phyloP scores from a whole-genome alignment of 1,140 invertebrate genomes.

The Drosophila rufa region DNA sequence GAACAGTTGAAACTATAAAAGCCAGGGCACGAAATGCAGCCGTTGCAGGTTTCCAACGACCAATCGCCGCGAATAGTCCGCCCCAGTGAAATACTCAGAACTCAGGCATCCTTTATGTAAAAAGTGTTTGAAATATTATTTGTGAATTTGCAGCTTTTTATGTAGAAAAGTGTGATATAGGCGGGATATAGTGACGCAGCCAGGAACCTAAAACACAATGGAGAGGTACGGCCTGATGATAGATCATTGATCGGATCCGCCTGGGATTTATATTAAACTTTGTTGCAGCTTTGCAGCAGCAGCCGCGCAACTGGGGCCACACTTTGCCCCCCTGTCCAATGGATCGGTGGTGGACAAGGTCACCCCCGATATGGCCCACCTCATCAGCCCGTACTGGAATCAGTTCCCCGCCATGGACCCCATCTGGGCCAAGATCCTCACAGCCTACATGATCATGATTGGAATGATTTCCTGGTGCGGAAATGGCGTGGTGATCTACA shows the following conservation, averaged over 20 bases:
- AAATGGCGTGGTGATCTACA: conserved; percentile 88
- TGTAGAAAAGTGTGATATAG: conserved; percentile 65
- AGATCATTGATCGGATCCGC: background rate
- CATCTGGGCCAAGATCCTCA: conserved; percentile 87
- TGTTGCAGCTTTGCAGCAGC: conserved; percentile 65
- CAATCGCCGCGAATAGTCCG: conserved; percentile 83
- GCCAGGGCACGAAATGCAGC: conserved; percentile 28
- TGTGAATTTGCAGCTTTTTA: conserved; percentile 76
- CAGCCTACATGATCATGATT: conserved; percentile 78
- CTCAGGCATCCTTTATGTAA: conserved; percentile 65
- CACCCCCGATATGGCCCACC: conserved; percentile 89
- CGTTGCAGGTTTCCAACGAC: conserved; percentile 75
- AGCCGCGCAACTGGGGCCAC: conserved; percentile 74
- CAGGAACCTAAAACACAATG: conserved; percentile 56
- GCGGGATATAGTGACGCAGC: conserved; percentile 67
- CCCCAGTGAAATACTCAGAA: conserved; percentile 78
- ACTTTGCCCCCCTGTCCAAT: conserved; percentile 82
- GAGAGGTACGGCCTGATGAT: conserved; percentile 61
- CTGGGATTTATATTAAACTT: background rate
- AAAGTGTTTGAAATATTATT: conserved; percentile 74
- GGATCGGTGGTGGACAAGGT: conserved; percentile 86
- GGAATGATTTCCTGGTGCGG: conserved; percentile 86
- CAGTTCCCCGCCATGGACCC: conserved; percentile 92
- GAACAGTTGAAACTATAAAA: conserved; percentile 68
- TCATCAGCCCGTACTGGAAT: conserved; percentile 90